phyloP scores from a whole-genome alignment of 2,888 invertebrate genomes.

The Thelaira solivaga region DNA sequence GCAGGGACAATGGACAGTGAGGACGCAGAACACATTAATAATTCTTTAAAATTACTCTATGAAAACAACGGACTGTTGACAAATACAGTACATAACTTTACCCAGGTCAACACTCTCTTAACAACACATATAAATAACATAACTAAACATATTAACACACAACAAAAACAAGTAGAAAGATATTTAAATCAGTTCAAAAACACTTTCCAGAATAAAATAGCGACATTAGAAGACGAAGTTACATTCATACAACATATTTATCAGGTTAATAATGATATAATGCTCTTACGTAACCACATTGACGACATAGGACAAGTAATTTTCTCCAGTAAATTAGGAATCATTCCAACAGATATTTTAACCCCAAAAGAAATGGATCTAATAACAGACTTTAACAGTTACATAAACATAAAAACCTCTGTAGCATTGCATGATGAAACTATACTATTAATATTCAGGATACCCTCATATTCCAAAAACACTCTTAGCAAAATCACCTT shows the following conservation, averaged over 20 bases:
- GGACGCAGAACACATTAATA: not conserved
- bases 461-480: no score
- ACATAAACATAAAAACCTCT: no score
- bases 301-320: no score
- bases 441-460: no score
- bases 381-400: no score
- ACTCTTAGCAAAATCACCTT: no score
- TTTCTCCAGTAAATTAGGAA: no score
- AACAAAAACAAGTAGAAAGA: not conserved
- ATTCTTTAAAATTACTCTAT: not conserved
- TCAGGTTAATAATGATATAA: not conserved
- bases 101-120: not conserved
- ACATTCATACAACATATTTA: not conserved
- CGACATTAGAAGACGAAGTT: not conserved
- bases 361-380: no score
- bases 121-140: not conserved
- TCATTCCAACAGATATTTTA: no score
- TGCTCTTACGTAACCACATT: no score
- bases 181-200: not conserved
- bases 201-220: not conserved
- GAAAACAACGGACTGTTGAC: not conserved
- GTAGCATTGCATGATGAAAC: no score
- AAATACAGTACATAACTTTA: not conserved
- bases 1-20: constrained; percentile 7
- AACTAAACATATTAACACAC: not conserved